Conservation (phyloP, 2,888 invertebrate genomes). For the Xanthostigma xanthostigma region DNA sequence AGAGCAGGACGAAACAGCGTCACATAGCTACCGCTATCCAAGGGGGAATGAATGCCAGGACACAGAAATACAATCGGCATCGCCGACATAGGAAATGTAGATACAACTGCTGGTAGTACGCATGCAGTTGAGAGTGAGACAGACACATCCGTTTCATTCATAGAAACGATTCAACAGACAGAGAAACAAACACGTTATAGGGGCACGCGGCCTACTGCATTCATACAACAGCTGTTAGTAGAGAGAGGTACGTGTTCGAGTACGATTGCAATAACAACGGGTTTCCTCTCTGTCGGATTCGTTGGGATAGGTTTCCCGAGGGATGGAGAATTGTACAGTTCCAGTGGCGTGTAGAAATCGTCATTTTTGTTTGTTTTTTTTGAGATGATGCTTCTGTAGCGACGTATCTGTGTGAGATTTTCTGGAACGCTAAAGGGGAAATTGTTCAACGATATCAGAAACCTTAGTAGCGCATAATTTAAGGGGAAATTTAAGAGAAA, state of each 20-base stretch:
- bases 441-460: too few species aligned
- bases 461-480: too few species aligned
- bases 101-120: too few species aligned
- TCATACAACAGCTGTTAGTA: not conserved
- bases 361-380: not conserved
- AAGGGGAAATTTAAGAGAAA: slow-evolving; percentile 9
- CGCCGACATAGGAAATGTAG: too few species aligned
- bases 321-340: not conserved
- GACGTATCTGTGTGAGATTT: slow-evolving; percentile 10
- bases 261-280: too few species aligned
- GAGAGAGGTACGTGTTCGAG: not conserved
- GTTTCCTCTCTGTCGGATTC: too few species aligned
- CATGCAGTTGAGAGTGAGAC: too few species aligned
- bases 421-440: slow-evolving; percentile 17
- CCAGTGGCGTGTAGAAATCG: not conserved
- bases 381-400: slow-evolving; percentile 18
- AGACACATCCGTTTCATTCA: slow-evolving; percentile 1
- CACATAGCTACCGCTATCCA: too few species aligned
- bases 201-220: not conserved
- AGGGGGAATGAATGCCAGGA: too few species aligned
- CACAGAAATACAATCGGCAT: too few species aligned
- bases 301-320: slow-evolving; percentile 5
- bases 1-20: too few species aligned
- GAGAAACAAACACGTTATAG: not conserved
- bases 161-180: slow-evolving; percentile 4